Evolutionary conservation across 2,113 vertebrate species (phyloP), one percentile per base, ranked within the genome.

Genomic region (Mastomys natalensis): DNA sequence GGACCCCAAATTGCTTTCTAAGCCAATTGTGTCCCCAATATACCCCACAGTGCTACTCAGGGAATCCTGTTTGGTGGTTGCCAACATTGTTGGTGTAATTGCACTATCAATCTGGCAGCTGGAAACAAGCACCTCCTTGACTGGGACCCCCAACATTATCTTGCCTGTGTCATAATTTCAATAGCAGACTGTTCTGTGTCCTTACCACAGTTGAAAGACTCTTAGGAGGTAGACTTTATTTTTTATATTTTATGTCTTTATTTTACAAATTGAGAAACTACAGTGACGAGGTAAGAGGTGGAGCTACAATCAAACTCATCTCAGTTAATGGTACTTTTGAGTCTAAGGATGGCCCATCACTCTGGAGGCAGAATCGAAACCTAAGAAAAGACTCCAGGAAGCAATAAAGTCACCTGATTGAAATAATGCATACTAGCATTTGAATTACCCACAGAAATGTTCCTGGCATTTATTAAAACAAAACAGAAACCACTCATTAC

Each of bases 21-120:
- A 62, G 45, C 4, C 37, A 17, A 8, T 40, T 48, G 43, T 53
- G 19, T n/a, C 4, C 0, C 0, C 0, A 34, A 3, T 0, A 2
- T 5, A 15, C 7, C 43, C 8, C 43, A 3, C 53, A 12, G 24
- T 5, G 17, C 21, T 31, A 0, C 11, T 64, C 76, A 81, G n/a
- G n/a, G 19, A 45, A 17, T 12, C n/a, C 31, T 7, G 0, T 53
- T 70, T 77, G 13, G 5, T 1, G 9, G 4, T 53, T 13, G 0
- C 24, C 37, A 21, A 8, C 15, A 16, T 43, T 60, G 3, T 31
- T 74, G 43, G 34, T 13, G 1, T 72, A 34, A 37, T 31, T 58
- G 11, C 9, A 16, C 10, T 17, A 11, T 85, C 51, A 9, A 24
- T 72, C 68, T 40, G 37, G 43, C 24, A 10, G 22, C 26, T 74